phyloP scores from a whole-genome alignment of 2,113 vertebrate species.

The Apteryx mantelli region DNA sequence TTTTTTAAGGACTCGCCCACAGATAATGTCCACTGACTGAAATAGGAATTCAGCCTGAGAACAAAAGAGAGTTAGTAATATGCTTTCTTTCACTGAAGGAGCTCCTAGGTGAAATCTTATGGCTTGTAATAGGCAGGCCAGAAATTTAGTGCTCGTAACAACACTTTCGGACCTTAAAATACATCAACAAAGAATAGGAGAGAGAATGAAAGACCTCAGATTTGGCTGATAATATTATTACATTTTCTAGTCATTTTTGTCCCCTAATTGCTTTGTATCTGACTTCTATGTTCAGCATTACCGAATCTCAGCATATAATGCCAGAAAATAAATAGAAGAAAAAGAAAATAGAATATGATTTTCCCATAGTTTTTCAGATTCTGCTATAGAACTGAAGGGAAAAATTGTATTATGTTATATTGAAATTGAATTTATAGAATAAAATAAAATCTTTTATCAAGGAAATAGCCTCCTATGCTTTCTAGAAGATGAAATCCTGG shows the following conservation, averaged over 20 bases:
- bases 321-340: neutral
- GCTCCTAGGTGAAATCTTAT: neutral
- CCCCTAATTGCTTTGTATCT: neutral
- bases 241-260: neutral
- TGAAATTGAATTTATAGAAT: neutral
- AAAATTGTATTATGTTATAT: neutral
- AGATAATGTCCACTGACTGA: neutral
- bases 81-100: neutral
- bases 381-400: neutral
- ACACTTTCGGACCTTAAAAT: neutral
- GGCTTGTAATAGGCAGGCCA: neutral
- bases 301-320: neutral
- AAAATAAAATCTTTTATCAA: neutral
- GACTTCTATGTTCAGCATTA: neutral
- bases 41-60: neutral
- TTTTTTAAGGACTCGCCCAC: neutral
- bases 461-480: neutral
- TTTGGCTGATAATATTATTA: neutral
- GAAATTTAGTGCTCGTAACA: rapidly evolving
- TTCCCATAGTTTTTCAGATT: neutral
- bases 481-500: neutral
- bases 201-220: neutral
- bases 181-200: neutral
- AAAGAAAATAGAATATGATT: neutral
- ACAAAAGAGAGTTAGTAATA: neutral